A percentile compares a stretch with the other conserved stretches of the same genome.
Evolutionary conservation across 2,113 vertebrate species (phyloP).

Genomic region (Cichladusa arquata): DNA sequence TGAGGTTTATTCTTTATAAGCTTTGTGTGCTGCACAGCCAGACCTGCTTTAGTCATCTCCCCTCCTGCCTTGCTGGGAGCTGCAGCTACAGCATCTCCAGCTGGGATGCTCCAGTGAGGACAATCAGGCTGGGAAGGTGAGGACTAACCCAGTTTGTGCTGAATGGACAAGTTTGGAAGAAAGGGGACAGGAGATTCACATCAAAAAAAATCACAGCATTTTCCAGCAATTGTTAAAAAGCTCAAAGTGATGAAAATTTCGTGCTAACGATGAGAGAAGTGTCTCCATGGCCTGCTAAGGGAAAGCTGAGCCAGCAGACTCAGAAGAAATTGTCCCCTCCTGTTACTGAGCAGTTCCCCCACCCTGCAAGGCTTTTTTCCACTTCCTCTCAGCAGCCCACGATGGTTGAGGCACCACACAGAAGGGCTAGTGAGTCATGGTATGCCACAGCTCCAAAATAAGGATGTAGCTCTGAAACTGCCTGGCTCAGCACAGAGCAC

Average conservation of each 20-base stretch:
- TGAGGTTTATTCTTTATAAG: not conserved
- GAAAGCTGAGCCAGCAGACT: not conserved
- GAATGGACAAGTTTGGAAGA: not conserved
- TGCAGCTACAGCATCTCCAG: not conserved
- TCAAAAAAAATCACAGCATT: not conserved
- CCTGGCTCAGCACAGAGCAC: conserved; percentile 5
- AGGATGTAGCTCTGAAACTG: conserved; percentile 21
- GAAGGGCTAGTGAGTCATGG: conserved; percentile 32
- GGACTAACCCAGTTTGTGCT: not conserved
- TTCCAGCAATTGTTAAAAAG: not conserved
- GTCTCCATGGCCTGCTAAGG: not conserved
- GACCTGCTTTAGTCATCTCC: not conserved
- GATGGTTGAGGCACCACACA: not conserved
- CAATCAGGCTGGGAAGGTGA: not conserved
- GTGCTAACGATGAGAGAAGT: not conserved
- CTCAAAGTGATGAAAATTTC: not conserved
- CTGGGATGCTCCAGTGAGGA: not conserved
- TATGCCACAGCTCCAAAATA: not conserved
- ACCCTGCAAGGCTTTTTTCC: not conserved
- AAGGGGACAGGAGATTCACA: not conserved
- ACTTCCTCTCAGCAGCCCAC: not conserved
- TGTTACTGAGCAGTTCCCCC: not conserved
- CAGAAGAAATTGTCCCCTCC: not conserved
- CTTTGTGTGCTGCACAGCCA: not conserved
- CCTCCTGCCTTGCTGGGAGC: not conserved